Evolutionary conservation across 2,888 invertebrate genomes (phyloP), one percentile per base, ranked within the genome.

Genomic region (Drosophila mercatorum): DNA sequence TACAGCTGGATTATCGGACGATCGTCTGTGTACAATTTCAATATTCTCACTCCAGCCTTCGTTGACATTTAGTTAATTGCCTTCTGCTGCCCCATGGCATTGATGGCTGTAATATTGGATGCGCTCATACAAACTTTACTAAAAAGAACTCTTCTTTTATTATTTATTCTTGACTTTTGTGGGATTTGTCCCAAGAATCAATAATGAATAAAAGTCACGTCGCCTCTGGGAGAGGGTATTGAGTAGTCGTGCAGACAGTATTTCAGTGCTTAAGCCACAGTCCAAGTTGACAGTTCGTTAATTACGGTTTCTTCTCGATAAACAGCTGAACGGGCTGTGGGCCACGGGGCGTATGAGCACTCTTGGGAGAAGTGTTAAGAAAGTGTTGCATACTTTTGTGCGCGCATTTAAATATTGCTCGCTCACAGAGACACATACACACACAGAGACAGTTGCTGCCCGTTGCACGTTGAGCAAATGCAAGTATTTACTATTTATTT

Each of bases 401-500:
- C 69, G 67, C 60, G 44, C 59, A 63, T 62, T 71, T 69, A 71
- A 79, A 77, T 68, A 65, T 75, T 70, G 58, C 72, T 55, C 41
- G 40, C 34, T 12, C 55, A 31, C 10, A 31, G 40, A 31, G 38
- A 28, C 28, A 43, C 12, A 26, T 12, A 22, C 22, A 47, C 4
- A 66, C 31, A 66, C 8, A 49, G 6, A 40, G 28, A 41, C 7
- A 28, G 28, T 31, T 38, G 11, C 41, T 55, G 55, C 26, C 40
- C 40, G 68, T 49, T 65, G 68, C 78, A 68, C 75, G 68, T 53
- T 65, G 44, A 53, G 51, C 75, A 68, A 75, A 68, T 72, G 69
- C 53, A 68, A 68, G 78, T 64, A 76, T 80, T 78, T 80, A 71
- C 78, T 71, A 75, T 78, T 78, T 78, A 78, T 80, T 78, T 78